Evolutionary conservation across 2,888 invertebrate genomes (phyloP).

Genomic region (Euzophera pinguis): DNA sequence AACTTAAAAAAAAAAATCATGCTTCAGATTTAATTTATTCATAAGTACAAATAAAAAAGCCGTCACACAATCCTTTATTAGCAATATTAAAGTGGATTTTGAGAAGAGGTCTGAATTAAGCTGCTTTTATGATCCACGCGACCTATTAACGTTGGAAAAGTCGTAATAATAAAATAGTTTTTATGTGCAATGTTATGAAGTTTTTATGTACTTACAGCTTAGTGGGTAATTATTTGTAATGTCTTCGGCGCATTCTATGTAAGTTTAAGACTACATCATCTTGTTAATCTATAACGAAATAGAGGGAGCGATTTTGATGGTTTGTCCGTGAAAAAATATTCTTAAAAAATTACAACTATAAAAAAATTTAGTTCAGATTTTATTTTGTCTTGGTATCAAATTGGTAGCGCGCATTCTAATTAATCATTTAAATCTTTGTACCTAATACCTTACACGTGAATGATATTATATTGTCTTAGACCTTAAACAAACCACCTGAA

Average conservation of each 20-base stretch:
- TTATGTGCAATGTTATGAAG: conserved; percentile 13
- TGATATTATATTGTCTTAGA: too few species aligned
- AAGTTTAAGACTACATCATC: not conserved
- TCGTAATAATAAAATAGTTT: conserved; percentile 24
- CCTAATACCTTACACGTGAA: too few species aligned
- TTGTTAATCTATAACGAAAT: not conserved
- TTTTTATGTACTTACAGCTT: conserved; percentile 12
- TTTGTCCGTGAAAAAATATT: too few species aligned
- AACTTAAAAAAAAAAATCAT: too few species aligned
- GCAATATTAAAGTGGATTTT: conserved; percentile 6
- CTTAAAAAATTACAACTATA: too few species aligned
- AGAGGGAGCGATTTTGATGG: too few species aligned
- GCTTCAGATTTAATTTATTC: too few species aligned
- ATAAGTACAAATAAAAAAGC: not conserved
- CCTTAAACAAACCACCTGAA: too few species aligned
- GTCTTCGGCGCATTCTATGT: conserved; percentile 2
- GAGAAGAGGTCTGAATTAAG: conserved; percentile 10
- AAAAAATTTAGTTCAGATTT: too few species aligned
- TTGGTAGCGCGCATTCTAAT: too few species aligned
- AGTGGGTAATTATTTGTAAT: conserved; percentile 14
- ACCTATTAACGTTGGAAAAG: conserved; percentile 21
- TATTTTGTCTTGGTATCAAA: too few species aligned
- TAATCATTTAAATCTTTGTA: too few species aligned
- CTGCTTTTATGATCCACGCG: conserved; percentile 17
- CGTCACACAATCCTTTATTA: not conserved